Base-by-base conservation (phyloP, 2,797 vertebrate genomes). In the Iguana delicatissima region DNA sequence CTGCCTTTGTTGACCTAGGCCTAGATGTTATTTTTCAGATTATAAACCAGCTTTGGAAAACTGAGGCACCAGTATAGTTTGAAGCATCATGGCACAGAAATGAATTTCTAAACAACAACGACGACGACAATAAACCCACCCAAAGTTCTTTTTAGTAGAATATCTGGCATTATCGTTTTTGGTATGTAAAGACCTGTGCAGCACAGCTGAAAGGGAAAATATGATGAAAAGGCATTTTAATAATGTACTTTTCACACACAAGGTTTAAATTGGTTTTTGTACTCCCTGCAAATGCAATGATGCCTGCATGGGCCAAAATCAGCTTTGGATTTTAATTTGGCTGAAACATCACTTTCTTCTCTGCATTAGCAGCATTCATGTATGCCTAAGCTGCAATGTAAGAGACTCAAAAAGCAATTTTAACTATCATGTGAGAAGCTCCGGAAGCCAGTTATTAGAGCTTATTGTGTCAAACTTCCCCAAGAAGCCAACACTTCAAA, bases 151-250 rank as follows among this genome's bases (percentile, higher is more conserved):
- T 24, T 89, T 64, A 57, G 64, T 87, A 26, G 62, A 76, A 87
- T 79, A 35, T 26, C 62, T 52, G 85, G 91, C 57, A 50, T 55
- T 12, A 92, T 14, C 81, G 90, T 73, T 85, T 52, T 55, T 16
- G 22, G 84, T 14, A 32, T 55, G 26, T 55, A 73, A 72, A 22
- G 22, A 1, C 57, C 24, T 29, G 24, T 16, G 4, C 64, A n/a
- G 46, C 22, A 32, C 62, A 42, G 4, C 6, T 67, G 69, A 72
- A 79, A 62, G 35, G 32, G 26, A 79, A 46, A 18, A 38, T 6
- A 14, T 62, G 74, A 79, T 79, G 8, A 87, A 64, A 22, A 62
- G 57, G 16, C 22, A 59, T 35, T 35, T 38, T 59, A 59, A 35
- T 57, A 16, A 35, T 59, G 35, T 57, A 35, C 46, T 77, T 77